Percentiles rank a stretch among this genome's conserved stretches.
Evolutionary conservation across 2,113 vertebrate genomes (phyloP).

Genomic region (Psittacula cyanocephala): DNA sequence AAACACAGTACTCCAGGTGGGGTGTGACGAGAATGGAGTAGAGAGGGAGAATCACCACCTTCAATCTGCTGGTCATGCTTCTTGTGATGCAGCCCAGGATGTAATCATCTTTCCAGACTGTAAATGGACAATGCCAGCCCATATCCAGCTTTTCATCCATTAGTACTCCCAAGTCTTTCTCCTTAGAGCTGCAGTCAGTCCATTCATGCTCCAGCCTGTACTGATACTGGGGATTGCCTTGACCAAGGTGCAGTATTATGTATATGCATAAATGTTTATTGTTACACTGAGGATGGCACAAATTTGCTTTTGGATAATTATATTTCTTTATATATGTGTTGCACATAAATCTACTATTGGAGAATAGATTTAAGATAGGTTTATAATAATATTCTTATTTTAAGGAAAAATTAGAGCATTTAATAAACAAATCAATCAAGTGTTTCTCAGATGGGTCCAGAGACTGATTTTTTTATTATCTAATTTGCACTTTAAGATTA

Average conservation of each 20-base stretch:
- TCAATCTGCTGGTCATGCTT: fast-evolving
- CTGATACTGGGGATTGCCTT: background rate
- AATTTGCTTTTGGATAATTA: background rate
- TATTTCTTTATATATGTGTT: background rate
- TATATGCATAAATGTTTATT: background rate
- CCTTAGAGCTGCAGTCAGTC: background rate
- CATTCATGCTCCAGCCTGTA: background rate
- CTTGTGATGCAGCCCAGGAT: background rate
- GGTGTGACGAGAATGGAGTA: background rate
- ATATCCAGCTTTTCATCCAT: background rate
- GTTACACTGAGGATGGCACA: background rate
- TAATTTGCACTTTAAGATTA: background rate
- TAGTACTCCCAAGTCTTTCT: background rate
- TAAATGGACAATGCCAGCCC: fast-evolving
- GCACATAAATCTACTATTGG: background rate
- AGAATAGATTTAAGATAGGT: background rate
- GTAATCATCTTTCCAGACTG: fast-evolving
- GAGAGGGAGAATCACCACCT: background rate
- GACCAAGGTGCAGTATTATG: background rate
- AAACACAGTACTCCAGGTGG: background rate
- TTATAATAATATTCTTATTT: background rate
- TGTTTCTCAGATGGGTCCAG: background rate
- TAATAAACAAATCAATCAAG: background rate
- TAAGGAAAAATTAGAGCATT: background rate
- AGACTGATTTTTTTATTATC: background rate